Evolutionary conservation across 2,797 vertebrate genomes (phyloP).

Genomic region (Leucoraja ocellata): DNA sequence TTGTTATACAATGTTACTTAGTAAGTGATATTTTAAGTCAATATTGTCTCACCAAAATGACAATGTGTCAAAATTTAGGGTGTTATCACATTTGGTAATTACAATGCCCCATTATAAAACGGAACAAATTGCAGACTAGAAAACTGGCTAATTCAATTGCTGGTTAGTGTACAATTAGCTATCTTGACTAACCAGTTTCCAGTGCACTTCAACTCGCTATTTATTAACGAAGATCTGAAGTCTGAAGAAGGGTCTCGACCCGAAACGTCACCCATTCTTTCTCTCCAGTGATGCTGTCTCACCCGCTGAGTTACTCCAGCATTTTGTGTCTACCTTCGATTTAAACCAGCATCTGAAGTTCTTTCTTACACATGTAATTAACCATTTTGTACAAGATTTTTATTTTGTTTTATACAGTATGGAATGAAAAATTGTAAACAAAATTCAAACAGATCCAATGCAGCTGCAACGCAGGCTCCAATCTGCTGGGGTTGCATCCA

Average conservation of each 20-base stretch:
- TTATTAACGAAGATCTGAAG: background rate
- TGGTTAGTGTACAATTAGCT: background rate
- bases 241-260: no score
- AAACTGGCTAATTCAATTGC: background rate
- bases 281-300: no score
- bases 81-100: background rate
- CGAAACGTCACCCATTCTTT: no score
- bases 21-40: background rate
- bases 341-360: no score
- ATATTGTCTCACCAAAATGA: background rate
- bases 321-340: no score
- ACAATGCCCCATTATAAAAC: background rate
- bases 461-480: background rate
- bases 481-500: background rate
- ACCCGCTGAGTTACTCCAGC: no score
- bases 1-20: background rate
- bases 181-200: background rate
- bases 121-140: background rate
- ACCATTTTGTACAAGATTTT: conserved; percentile 23
- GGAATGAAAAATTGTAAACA: conserved; percentile 24
- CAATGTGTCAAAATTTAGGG: no score
- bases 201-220: background rate
- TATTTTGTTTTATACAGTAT: conserved; percentile 12
- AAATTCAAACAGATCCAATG: conserved; percentile 5
- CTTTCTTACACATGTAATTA: background rate